Conservation (phyloP, 2,888 invertebrate genomes). For the Cephus sareptanus region DNA sequence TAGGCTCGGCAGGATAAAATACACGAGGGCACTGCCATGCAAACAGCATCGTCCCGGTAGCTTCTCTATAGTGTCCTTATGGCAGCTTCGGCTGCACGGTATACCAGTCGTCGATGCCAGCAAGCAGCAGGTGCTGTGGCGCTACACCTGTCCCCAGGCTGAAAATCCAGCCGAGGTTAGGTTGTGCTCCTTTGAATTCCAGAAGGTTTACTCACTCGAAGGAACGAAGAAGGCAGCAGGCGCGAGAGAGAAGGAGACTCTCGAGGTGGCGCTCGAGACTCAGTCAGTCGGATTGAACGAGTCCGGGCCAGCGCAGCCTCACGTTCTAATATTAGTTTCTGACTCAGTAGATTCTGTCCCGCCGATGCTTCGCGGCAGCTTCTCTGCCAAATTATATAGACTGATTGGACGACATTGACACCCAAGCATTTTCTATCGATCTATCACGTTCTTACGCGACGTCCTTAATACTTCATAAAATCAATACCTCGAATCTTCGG, state of each 20-base stretch:
- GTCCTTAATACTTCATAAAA: no score
- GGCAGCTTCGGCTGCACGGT: background rate
- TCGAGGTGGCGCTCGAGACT: background rate
- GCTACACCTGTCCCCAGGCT: slow-evolving; percentile 35
- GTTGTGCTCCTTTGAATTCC: background rate
- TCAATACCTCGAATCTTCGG: no score
- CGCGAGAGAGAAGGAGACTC: background rate
- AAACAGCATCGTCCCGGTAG: background rate
- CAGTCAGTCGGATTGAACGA: background rate
- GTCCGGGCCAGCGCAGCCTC: slow-evolving; percentile 41
- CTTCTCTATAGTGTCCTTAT: background rate
- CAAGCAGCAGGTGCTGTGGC: background rate
- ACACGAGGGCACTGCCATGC: background rate
- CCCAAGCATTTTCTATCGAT: background rate
- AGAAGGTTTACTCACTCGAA: background rate
- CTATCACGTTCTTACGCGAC: no score
- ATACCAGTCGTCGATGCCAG: background rate
- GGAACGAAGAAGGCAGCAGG: background rate
- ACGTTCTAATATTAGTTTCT: slow-evolving; percentile 57
- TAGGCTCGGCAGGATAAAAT: background rate
- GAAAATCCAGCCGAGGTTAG: slow-evolving; percentile 28
- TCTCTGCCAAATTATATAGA: slow-evolving; percentile 28
- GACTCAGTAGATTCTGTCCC: slow-evolving; percentile 31
- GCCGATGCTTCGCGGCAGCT: slow-evolving; percentile 36
- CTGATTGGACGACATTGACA: slow-evolving; percentile 41